These are phyloP conservation scores for Drosophila kikkawai DNA, from an alignment of 1,140 invertebrate genomes.

Conservation along the genomic window DNA sequence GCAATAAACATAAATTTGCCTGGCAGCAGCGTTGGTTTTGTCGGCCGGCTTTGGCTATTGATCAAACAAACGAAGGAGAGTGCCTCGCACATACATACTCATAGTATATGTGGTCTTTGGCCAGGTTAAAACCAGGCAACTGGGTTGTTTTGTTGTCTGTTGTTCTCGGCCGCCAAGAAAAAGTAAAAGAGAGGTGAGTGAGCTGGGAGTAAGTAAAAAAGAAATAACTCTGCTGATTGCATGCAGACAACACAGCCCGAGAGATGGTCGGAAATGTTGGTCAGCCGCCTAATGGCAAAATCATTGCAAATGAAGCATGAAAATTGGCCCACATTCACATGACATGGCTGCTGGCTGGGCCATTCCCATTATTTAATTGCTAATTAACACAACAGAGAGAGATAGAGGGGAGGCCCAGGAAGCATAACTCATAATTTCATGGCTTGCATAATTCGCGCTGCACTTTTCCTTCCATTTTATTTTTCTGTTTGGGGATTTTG, in stretches of 20 bases:
- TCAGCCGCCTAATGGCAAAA: slow-evolving; percentile 64
- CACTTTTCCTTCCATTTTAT: slow-evolving; percentile 56
- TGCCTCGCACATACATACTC: slow-evolving; percentile 29
- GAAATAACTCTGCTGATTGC: slow-evolving; percentile 45
- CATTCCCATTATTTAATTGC: slow-evolving; percentile 74
- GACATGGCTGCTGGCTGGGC: slow-evolving; percentile 37
- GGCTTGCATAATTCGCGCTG: slow-evolving; percentile 71
- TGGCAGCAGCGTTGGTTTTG: slow-evolving; percentile 27
- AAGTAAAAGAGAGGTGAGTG: slow-evolving; percentile 34
- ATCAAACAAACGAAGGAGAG: slow-evolving; percentile 67
- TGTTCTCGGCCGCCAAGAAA: slow-evolving; percentile 36
- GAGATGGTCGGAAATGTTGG: slow-evolving; percentile 63
- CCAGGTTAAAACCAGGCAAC: slow-evolving; percentile 49
- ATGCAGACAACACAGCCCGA: slow-evolving; percentile 56
- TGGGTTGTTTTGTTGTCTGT: slow-evolving; percentile 57
- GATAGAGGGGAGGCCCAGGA: slow-evolving; percentile 45
- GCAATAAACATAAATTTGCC: slow-evolving; percentile 56
- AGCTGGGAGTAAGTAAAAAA: background rate
- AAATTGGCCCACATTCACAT: slow-evolving; percentile 76
- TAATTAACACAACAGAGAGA: slow-evolving; percentile 57
- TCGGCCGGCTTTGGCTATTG: slow-evolving; percentile 60
- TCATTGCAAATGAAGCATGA: slow-evolving; percentile 77
- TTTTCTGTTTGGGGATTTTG: slow-evolving; percentile 14
- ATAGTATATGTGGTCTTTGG: slow-evolving; percentile 11
- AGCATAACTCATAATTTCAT: slow-evolving; percentile 71